Base-by-base conservation (phyloP, 2,888 invertebrate species). In the Rhogogaster chlorosoma region DNA sequence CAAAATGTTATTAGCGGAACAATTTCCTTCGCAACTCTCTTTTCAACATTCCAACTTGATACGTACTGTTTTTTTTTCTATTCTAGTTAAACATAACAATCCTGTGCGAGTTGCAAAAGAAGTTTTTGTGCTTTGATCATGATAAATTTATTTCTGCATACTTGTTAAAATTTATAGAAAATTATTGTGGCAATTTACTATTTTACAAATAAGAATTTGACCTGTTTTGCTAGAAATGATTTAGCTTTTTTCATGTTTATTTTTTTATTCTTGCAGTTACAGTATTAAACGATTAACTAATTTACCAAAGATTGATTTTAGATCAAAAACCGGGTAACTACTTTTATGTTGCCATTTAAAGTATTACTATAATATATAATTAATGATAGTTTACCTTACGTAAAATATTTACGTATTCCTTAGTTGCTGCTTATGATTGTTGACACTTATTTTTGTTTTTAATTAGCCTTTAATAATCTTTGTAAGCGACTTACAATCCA, bases 211-310 rank as follows among this genome's bases (percentile, higher is more conserved):
- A 26, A 53, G n/a, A 10, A 78, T 53, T 53, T 29, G 6, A 36
- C 32, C 78, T 36, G 18, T 78, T 70, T 29, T 26, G 18, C 77
- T 49, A 53, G 29, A 80, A 61, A 61, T 80, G n/a, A 61, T 78
- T 80, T 15, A 53, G 2, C 22, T 38, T n/a, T n/a, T n/a, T n/a
- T n/a, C n/a, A n/a, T n/a, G n/a, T n/a, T n/a, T n/a, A n/a, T n/a
- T n/a, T n/a, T n/a, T n/a, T 22, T 12, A 38, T 80, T 36, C 53
- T 18, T 80, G 26, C 29, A 29, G 78, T 36, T 73, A 36, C 80
- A 80, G 80, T 80, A 80, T 80, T 80, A 38, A 61, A 61, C 38
- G 36, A 61, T 80, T 61, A 22, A 57, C 38, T 80, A 80, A 61
- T 38, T 80, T 38, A 80, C 61, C 57, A 80, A 80, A 57, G 61